phyloP scores from a whole-genome alignment of 2,113 vertebrate genomes.

The Gambusia affinis region DNA sequence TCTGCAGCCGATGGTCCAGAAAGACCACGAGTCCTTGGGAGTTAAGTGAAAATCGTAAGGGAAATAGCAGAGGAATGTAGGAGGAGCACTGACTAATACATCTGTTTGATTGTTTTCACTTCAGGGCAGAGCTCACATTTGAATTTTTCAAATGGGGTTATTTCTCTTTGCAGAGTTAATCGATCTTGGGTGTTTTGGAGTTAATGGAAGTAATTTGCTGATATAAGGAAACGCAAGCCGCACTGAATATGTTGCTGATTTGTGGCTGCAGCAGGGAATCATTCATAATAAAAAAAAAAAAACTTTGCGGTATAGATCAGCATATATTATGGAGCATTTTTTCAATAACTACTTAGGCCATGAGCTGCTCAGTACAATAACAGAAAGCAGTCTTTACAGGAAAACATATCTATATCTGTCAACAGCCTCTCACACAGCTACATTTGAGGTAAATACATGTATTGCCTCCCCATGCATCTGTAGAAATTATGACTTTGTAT shows the following conservation, averaged over 20 bases:
- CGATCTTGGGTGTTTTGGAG: slow-evolving; percentile 49
- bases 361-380: slow-evolving; percentile 27
- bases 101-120: slow-evolving; percentile 62
- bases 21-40: slow-evolving; percentile 22
- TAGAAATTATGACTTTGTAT: too few relatives aligned
- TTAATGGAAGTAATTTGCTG: slow-evolving; percentile 56
- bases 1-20: slow-evolving; percentile 23
- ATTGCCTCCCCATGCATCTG: neutral
- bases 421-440: neutral
- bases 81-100: slow-evolving; percentile 41
- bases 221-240: slow-evolving; percentile 56
- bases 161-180: slow-evolving; percentile 53
- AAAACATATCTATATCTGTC: slow-evolving; percentile 21
- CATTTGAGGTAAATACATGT: neutral
- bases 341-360: slow-evolving; percentile 24
- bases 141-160: slow-evolving; percentile 58
- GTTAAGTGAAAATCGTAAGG: slow-evolving; percentile 25
- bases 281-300: slow-evolving; percentile 29
- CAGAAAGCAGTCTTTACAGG: neutral
- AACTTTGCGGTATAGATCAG: slow-evolving; percentile 26
- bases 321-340: slow-evolving; percentile 24
- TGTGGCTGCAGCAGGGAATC: slow-evolving; percentile 41
- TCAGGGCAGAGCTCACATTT: slow-evolving; percentile 50
- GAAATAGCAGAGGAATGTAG: slow-evolving; percentile 9
- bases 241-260: slow-evolving; percentile 50